phyloP scores from a whole-genome alignment of 1,140 invertebrate species.

The Caligus rogercresseyi region DNA sequence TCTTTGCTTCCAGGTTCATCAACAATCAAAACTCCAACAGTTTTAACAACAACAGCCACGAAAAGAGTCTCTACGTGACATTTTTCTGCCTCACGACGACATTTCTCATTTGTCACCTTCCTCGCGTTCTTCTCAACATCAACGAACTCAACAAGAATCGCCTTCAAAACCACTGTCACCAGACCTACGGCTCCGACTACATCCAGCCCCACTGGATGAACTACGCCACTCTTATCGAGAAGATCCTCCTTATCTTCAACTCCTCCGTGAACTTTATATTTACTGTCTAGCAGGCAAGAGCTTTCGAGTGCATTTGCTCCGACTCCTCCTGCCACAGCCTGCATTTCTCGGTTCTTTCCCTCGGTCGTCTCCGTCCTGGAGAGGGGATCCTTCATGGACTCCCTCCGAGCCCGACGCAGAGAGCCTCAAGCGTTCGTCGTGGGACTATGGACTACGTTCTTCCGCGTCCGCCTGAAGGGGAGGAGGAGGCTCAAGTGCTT shows the following conservation, averaged over 20 bases:
- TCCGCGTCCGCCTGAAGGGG: neutral
- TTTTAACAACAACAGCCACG: constrained; percentile 7
- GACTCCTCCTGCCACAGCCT: neutral
- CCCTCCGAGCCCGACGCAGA: neutral
- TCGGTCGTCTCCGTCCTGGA: neutral
- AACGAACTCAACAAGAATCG: constrained; percentile 4
- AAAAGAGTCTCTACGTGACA: constrained; percentile 10
- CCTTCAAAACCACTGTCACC: neutral
- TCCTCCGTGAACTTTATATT: constrained; percentile 10
- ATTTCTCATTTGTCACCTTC: constrained; percentile 11
- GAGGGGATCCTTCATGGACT: neutral
- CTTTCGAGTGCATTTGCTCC: constrained; percentile 4
- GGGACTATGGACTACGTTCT: neutral
- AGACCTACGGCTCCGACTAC: neutral
- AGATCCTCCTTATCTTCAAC: constrained; percentile 9
- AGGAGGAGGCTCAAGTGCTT: no score
- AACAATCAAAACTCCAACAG: constrained; percentile 2
- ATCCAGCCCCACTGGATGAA: neutral
- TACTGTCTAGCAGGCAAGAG: constrained; percentile 8
- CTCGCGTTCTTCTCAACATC: constrained; percentile 5
- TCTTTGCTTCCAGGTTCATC: neutral
- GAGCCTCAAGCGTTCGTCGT: neutral
- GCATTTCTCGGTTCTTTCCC: neutral
- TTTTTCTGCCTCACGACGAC: constrained; percentile 12
- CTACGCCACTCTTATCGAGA: neutral